phyloP scores from a whole-genome alignment of 2,888 invertebrate genomes.

The Brenthis hecate region DNA sequence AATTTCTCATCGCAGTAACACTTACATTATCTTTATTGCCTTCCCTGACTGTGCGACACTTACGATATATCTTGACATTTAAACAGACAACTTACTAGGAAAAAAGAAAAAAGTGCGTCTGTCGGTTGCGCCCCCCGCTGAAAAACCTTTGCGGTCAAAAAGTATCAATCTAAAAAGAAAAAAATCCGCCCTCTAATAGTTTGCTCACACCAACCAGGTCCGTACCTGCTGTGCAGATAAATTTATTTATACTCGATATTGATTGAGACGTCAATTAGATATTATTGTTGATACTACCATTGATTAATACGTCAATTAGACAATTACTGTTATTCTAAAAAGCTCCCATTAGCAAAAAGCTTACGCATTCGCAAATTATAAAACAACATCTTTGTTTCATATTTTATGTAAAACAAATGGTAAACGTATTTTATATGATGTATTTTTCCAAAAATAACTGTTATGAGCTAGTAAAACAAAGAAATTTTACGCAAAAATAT shows the following conservation, averaged over 20 bases:
- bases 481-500: conserved; percentile 55
- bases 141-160: conserved; percentile 73
- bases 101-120: conserved; percentile 51
- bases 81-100: conserved; percentile 66
- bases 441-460: conserved; percentile 30
- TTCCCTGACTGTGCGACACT: conserved; percentile 33
- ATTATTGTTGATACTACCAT: no score
- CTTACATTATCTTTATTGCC: conserved; percentile 38
- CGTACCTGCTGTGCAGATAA: conserved; percentile 62
- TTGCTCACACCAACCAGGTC: conserved; percentile 57
- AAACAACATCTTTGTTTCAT: not conserved
- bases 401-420: not conserved
- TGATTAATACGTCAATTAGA: no score
- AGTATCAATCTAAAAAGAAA: conserved; percentile 71
- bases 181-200: conserved; percentile 50
- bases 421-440: not conserved
- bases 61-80: conserved; percentile 55
- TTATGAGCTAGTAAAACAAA: conserved; percentile 54
- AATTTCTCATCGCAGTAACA: conserved; percentile 33
- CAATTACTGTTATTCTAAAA: conserved; percentile 15
- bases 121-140: conserved; percentile 67
- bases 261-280: conserved; percentile 41
- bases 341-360: conserved; percentile 15
- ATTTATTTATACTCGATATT: conserved; percentile 53
- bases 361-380: conserved; percentile 4